Conservation (phyloP, 2,888 invertebrate species). For the Drosophila merina region DNA sequence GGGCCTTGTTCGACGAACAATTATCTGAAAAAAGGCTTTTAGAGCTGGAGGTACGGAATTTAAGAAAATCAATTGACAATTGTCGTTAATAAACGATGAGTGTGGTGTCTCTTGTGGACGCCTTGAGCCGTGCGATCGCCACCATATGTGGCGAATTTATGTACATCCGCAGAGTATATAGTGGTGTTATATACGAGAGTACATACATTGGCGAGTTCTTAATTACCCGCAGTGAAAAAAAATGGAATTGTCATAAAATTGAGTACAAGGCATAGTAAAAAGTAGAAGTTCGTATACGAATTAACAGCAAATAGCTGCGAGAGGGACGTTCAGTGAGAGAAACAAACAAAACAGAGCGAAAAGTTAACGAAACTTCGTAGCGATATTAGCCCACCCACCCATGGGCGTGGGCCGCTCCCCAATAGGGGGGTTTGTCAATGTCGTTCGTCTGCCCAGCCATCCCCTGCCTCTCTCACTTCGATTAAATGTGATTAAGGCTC, state of each 20-base stretch:
- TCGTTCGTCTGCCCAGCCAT: conserved; percentile 10
- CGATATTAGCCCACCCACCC: conserved; percentile 58
- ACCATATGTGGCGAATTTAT: conserved; percentile 1
- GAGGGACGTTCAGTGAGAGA: conserved; percentile 7
- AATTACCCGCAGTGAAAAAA: conserved; percentile 39
- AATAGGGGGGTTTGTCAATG: conserved; percentile 45
- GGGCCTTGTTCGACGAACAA: neutral
- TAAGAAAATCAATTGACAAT: conserved; percentile 20
- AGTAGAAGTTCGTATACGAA: conserved; percentile 48
- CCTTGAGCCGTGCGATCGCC: conserved; percentile 31
- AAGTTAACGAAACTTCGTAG: conserved; percentile 70
- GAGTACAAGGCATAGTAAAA: conserved; percentile 25
- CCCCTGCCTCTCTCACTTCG: conserved; percentile 25
- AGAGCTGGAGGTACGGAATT: conserved; percentile 2
- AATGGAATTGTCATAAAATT: conserved; percentile 44
- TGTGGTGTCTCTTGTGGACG: conserved; percentile 7
- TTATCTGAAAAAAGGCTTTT: neutral
- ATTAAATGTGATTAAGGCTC: conserved; percentile 76
- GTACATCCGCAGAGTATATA: neutral
- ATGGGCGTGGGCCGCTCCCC: conserved; percentile 53
- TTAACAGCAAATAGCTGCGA: conserved; percentile 50
- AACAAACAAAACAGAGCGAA: conserved; percentile 61
- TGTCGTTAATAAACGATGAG: conserved; percentile 33
- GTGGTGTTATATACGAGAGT: neutral
- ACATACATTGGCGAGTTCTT: conserved; percentile 14